phyloP scores from a whole-genome alignment of 2,113 vertebrate species.

The Rhipidura dahli region DNA sequence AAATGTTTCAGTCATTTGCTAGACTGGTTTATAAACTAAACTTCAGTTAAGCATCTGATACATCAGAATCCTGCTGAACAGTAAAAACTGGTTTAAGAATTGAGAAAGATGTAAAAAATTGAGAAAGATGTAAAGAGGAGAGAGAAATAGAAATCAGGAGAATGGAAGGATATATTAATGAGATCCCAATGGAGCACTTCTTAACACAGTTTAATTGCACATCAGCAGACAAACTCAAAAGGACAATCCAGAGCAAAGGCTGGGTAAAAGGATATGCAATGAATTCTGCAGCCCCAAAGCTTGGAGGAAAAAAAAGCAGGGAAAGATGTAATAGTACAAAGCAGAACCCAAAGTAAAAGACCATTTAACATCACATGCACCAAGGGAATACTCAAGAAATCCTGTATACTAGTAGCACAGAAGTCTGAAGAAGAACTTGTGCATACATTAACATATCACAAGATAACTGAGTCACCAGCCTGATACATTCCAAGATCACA shows the following conservation, averaged over 20 bases:
- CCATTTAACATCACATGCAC: neutral
- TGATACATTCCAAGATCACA: conserved; percentile 44
- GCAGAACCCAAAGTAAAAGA: neutral
- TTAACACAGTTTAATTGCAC: neutral
- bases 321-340: neutral
- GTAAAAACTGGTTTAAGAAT: neutral
- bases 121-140: neutral
- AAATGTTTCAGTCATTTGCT: neutral
- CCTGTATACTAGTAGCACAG: neutral
- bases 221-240: neutral
- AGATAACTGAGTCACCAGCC: conserved; percentile 57
- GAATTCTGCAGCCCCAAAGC: neutral
- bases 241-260: neutral
- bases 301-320: neutral
- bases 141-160: neutral
- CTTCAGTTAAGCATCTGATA: neutral
- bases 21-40: neutral
- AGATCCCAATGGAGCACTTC: neutral
- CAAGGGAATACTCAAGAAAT: neutral
- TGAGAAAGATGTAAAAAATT: neutral
- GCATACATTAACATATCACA: conserved; percentile 58
- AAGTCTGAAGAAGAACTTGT: conserved; percentile 20
- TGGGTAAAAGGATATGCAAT: neutral
- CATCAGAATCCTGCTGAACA: neutral
- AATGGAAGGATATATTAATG: neutral